These are phyloP conservation scores for Clarias batrachus DNA, from an alignment of 2,113 vertebrate species.

Conservation along the genomic window DNA sequence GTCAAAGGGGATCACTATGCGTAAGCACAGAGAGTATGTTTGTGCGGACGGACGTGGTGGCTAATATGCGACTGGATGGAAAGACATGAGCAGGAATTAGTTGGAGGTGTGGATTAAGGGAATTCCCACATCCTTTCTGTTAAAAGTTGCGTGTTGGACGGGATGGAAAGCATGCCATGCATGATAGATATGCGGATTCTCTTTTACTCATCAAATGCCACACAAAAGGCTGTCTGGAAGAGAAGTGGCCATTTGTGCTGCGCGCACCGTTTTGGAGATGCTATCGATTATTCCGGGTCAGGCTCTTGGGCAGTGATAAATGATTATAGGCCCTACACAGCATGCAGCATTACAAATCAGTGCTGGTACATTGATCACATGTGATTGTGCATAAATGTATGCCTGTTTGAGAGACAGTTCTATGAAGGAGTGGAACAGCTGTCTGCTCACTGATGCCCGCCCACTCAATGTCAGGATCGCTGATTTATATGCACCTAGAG, in stretches of 20 bases:
- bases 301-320: conserved; percentile 21
- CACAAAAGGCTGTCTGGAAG: background rate
- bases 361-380: background rate
- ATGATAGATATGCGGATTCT: conserved; percentile 10
- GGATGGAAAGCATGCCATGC: conserved; percentile 18
- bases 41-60: conserved; percentile 3
- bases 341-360: background rate
- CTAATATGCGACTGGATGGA: conserved; percentile 15
- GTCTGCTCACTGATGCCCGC: conserved; percentile 69
- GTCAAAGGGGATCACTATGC: background rate
- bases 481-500: conserved; percentile 79
- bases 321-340: conserved; percentile 9
- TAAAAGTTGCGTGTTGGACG: conserved; percentile 23
- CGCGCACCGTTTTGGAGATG: conserved; percentile 1
- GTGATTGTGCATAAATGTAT: conserved; percentile 1
- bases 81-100: background rate
- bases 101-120: conserved; percentile 29
- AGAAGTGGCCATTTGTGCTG: conserved; percentile 13
- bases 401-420: background rate
- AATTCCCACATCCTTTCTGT: conserved; percentile 10
- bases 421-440: conserved; percentile 63
- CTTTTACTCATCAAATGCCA: background rate
- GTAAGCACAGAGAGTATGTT: conserved; percentile 15
- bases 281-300: conserved; percentile 37
- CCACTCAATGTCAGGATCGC: conserved; percentile 70